Evolutionary conservation across 2,888 invertebrate genomes (phyloP).

Genomic region (Caenorhabditis angaria): DNA sequence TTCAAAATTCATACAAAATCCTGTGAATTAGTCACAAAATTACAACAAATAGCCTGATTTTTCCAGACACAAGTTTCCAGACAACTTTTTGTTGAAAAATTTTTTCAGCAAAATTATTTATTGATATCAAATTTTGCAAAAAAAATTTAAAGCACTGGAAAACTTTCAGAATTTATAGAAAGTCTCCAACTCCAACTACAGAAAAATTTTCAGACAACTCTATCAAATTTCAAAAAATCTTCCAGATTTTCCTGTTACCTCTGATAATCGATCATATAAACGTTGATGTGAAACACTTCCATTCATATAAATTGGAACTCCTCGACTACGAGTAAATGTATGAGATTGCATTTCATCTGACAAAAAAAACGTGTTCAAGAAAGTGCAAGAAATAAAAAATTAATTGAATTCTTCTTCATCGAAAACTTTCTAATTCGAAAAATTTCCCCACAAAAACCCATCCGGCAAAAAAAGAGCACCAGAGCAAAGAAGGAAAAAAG

Average conservation of each 20-base stretch:
- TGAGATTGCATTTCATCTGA: constrained; percentile 56
- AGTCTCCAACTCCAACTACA: no score
- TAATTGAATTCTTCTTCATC: background rate
- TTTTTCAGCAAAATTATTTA: no score
- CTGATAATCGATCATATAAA: constrained; percentile 42
- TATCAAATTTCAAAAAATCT: constrained; percentile 12
- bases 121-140: no score
- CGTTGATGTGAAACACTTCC: constrained; percentile 52
- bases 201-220: no score
- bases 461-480: background rate
- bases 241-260: constrained; percentile 18
- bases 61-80: no score
- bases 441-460: background rate
- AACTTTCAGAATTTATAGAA: no score
- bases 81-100: no score
- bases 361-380: background rate
- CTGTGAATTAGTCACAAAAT: no score
- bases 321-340: constrained; percentile 59
- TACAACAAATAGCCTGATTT: no score
- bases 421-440: no score
- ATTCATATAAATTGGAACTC: constrained; percentile 57
- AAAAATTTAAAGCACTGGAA: no score
- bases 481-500: constrained; percentile 2
- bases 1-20: no score
- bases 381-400: background rate